Evolutionary conservation across 2,888 invertebrate genomes (phyloP), one percentile per base, ranked within the genome.

Genomic region (Thecocarcelia acutangulata): DNA sequence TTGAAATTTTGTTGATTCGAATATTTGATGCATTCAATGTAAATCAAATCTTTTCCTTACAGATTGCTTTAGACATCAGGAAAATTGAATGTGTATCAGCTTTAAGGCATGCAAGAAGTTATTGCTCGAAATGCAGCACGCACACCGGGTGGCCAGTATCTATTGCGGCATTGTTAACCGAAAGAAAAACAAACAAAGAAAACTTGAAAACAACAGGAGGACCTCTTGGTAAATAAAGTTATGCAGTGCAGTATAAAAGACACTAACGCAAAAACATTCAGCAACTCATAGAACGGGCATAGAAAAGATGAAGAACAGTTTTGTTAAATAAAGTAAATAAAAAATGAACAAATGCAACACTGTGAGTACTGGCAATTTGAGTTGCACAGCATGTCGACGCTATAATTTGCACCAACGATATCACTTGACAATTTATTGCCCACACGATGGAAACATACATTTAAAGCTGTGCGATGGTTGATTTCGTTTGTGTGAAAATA

Each of bases 371-470:
- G 70, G 78, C 74, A 82, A 78, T 74, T 75, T 70, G 74, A 61
- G 82, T 73, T 82, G 82, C 82, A 82, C 82, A 82, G 82, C 82
- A 83, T 80, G 83, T 83, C 83, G 74, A 83, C 83, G 83, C 80
- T 73, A 77, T 80, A 83, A 81, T 83, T 74, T 73, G 78, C 83
- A 79, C 76, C 83, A 81, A 66, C 79, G 81, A 81, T 84, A 83
- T 84, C 84, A 81, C 81, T 84, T 84, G 81, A 83, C 81, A 84
- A 84, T 84, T 84, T 84, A 84, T 84, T 79, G 83, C 81, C 84
- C 81, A 84, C 84, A 83, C 79, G 83, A 83, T 77, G 78, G 54
- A 58, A 80, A 74, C 72, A 74, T 24, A 66, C 74, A 77, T 59
- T 73, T 56, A 66, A 24, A 48, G 19, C 46, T 37, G 40, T 21